Evolutionary conservation across 2,113 vertebrate species (phyloP), one percentile per base, ranked within the genome.

Genomic region (Chamaetylas fuelleborni): DNA sequence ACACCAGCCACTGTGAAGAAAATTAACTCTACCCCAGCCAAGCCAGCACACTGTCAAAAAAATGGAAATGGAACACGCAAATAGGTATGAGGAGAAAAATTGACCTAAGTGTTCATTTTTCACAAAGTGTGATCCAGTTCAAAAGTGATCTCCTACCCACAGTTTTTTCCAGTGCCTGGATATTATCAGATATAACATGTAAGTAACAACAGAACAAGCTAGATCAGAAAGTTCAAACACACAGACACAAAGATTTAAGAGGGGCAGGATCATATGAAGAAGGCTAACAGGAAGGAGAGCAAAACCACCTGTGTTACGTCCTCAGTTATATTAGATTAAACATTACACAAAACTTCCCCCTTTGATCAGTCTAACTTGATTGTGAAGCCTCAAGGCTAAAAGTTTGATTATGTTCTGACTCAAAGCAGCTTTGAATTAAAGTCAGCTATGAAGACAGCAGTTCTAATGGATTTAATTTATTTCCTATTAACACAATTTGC

Each of bases 341-440:
- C 48, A n/a, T 78, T 87, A 87, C 78, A 79, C 62, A 91, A 36
- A 95, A 57, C 48, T 82, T 96, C 40, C 29, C 9, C 9, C 70
- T 96, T 96, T 96, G 93, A 96, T 96, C 96, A 96, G 61, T 65
- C 48, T 94, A 91, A 94, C 34, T 69, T 19, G 78, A 96, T 90
- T 92, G 70, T 79, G 78, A 95, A 90, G 81, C 92, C 92, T 93
- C 85, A 72, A 66, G 95, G 95, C 88, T 96, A 85, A 88, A 96
- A 94, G 78, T 95, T 94, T 96, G 90, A 95, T 94, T 94, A 96
- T 42, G 66, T 92, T 93, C 93, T 96, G 81, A 95, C 95, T 92
- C 85, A 95, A 88, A 95, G 85, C 73, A 80, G 60, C 90, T 93
- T 87, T 93, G 92, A 90, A 85, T 95, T 95, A 65, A 93, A 91